phyloP scores from a whole-genome alignment of 2,888 invertebrate genomes.

The Macroteleia sp. region DNA sequence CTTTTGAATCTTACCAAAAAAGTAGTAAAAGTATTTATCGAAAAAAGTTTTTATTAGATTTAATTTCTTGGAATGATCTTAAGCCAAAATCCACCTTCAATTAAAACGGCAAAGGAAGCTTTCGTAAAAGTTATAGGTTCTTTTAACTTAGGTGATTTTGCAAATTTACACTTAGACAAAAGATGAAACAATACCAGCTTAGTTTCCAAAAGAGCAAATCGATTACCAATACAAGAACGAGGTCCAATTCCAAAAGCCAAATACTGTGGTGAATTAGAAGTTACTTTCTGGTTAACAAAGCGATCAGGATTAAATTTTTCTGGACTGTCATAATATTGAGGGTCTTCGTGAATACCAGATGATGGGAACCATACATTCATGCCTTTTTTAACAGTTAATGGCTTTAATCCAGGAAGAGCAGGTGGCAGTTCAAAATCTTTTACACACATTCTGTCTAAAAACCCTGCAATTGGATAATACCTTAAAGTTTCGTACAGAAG shows the following conservation, averaged over 20 bases:
- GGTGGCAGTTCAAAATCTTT: slow-evolving; percentile 24
- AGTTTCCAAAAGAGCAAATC: slow-evolving; percentile 15
- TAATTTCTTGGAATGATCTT: background rate
- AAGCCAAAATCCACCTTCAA: slow-evolving; percentile 26
- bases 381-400: slow-evolving; percentile 4
- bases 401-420: slow-evolving; percentile 14
- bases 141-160: slow-evolving; percentile 7
- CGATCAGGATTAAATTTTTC: slow-evolving; percentile 13
- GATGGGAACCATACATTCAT: slow-evolving; percentile 31
- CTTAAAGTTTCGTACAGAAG: slow-evolving; percentile 22
- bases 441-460: slow-evolving; percentile 16
- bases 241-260: slow-evolving; percentile 30
- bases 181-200: slow-evolving; percentile 14
- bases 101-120: background rate
- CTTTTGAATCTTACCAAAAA: too few relatives aligned
- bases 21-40: too few relatives aligned
- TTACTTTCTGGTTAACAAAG: slow-evolving; percentile 5
- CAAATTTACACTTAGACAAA: background rate
- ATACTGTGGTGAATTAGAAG: slow-evolving; percentile 3
- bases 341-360: slow-evolving; percentile 20
- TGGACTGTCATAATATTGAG: slow-evolving; percentile 9
- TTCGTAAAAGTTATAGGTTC: background rate
- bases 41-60: too few relatives aligned
- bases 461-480: slow-evolving; percentile 10
- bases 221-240: slow-evolving; percentile 23